Base-by-base conservation (phyloP, 2,888 invertebrate species). In the Palloptera scutellata region DNA sequence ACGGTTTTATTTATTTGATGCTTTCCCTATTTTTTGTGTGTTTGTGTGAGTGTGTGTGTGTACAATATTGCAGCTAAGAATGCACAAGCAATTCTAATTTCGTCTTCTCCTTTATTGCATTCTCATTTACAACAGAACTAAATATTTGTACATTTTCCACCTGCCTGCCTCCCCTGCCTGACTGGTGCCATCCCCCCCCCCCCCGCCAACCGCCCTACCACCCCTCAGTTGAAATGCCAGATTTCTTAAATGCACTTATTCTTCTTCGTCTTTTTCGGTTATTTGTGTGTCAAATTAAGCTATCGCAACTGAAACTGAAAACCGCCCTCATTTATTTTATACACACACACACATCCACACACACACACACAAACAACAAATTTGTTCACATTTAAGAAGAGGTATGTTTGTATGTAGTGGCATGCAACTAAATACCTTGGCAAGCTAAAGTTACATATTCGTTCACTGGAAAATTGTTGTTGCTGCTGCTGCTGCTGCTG, bases 31-130 rank as follows among this genome's bases (percentile, higher is more conserved):
- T n/a, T n/a, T n/a, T n/a, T 2, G 1, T 55, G 41, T n/a, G 2
- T 10, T 15, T 53, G 8, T 4, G 53, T 19, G 19, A n/a, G 30
- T 55, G 8, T 20, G 12, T 55, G 30, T 55, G 55, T 10, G 10
- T 30, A 19, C 54, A 43, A 43, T 13, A 13, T 8, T 19, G 42
- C 42, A 45, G 51, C 20, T 12, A 6, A 17, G 45, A 48, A 61
- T 61, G 11, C 55, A 55, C 41, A 41, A 15, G 57, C 51, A 48
- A 45, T 57, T 57, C 30, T 43, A 64, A 41, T 40, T 57, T 64
- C 57, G 48, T 57, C 15, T 48, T 55, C 30, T 30, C 6, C 30
- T 30, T 30, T 30, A 30, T 48, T 48, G 12, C 10, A n/a, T 48
- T 48, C 12, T 30, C 30, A 30, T 30, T 30, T 30, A 30, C 48